phyloP scores from a whole-genome alignment of 2,888 invertebrate species.

The Meiosimyza decipiens region DNA sequence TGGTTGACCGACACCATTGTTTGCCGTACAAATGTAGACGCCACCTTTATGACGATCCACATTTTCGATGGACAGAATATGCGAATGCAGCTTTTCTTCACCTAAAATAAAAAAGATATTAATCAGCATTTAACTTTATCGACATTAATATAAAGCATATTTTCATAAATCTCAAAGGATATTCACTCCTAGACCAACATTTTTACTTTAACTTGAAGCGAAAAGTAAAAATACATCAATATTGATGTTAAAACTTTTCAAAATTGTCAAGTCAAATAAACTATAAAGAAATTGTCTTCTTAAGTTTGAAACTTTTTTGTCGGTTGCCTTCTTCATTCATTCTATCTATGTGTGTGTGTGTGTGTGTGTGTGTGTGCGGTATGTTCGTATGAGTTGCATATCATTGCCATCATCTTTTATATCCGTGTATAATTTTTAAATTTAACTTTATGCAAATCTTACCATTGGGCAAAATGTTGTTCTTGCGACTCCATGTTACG shows the following conservation, averaged over 20 bases:
- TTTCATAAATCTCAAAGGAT: too few species aligned
- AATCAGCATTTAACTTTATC: too few species aligned
- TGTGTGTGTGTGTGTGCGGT: conserved; percentile 10
- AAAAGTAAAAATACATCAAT: too few species aligned
- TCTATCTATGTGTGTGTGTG: not conserved
- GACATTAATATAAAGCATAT: too few species aligned
- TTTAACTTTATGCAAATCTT: conserved; percentile 53
- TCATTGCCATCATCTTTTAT: too few species aligned
- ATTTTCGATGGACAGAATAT: conserved; percentile 71
- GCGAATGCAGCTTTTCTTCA: conserved; percentile 72
- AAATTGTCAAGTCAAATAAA: too few species aligned
- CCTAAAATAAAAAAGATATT: conserved; percentile 62
- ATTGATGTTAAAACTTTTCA: too few species aligned
- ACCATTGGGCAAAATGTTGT: conserved; percentile 68
- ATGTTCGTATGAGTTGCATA: conserved; percentile 1
- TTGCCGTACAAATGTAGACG: conserved; percentile 73
- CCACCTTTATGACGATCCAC: conserved; percentile 75
- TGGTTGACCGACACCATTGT: conserved; percentile 74
- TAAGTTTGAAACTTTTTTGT: conserved; percentile 31
- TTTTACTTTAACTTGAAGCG: too few species aligned
- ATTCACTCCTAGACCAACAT: too few species aligned
- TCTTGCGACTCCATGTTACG: conserved; percentile 77
- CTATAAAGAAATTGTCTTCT: conserved; percentile 12
- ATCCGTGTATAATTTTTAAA: too few species aligned
- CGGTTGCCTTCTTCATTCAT: conserved; percentile 1